phyloP scores from a whole-genome alignment of 2,113 vertebrate species.

The Hepsetus odoe region DNA sequence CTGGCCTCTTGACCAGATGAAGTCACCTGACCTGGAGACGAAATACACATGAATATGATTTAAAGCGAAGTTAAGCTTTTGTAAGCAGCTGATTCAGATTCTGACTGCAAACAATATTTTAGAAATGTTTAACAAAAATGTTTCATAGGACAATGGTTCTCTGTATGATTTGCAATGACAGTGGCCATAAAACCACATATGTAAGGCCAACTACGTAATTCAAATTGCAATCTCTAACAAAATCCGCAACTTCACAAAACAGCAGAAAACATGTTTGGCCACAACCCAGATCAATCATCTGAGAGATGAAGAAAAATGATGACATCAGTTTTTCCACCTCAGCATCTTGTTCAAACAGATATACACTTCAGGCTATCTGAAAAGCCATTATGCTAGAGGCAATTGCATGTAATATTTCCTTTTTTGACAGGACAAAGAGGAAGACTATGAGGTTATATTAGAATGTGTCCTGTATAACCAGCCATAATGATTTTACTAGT shows the following conservation, averaged over 20 bases:
- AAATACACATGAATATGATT: constrained; percentile 16
- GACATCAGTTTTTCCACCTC: constrained; percentile 42
- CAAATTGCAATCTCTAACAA: background rate
- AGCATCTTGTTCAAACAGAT: constrained; percentile 37
- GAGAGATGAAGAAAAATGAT: constrained; percentile 28
- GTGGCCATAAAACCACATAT: background rate
- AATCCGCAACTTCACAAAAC: background rate
- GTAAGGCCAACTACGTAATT: too few species aligned
- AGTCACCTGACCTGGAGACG: constrained; percentile 3
- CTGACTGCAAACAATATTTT: background rate
- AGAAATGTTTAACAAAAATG: background rate
- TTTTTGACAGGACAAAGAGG: constrained; percentile 13
- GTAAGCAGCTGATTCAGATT: background rate
- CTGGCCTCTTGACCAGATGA: constrained; percentile 3
- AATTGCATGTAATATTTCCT: constrained; percentile 29
- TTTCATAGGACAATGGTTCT: background rate
- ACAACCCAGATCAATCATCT: constrained; percentile 24
- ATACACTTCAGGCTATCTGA: constrained; percentile 18
- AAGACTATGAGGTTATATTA: constrained; percentile 21
- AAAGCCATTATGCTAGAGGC: constrained; percentile 15
- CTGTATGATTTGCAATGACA: background rate
- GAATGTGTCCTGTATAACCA: background rate
- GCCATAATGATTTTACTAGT: background rate
- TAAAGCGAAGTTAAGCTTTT: constrained; percentile 18
- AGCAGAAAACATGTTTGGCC: background rate